A percentile compares a stretch with the other conserved stretches of the same genome.
Conservation (phyloP, 2,113 vertebrate species). For the Hyaena hyaena region DNA sequence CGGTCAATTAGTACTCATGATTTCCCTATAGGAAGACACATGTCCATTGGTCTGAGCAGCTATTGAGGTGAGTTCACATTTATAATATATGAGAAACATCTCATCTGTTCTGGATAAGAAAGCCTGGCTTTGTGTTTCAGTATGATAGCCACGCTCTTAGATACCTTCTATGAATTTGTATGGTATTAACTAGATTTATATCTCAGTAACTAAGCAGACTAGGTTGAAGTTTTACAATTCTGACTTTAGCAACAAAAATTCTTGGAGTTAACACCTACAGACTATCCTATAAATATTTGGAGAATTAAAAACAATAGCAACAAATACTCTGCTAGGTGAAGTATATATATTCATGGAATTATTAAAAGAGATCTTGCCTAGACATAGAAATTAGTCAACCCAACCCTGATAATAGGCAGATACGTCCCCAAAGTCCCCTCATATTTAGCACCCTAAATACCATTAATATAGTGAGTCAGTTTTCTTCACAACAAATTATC, state of each 20-base stretch:
- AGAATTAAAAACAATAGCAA: constrained; percentile 1
- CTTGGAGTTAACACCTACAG: not conserved
- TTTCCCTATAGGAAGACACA: not conserved
- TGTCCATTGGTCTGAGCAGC: not conserved
- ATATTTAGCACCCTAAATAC: not conserved
- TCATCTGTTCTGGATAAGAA: not conserved
- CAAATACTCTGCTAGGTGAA: not conserved
- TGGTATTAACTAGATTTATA: not conserved
- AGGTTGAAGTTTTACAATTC: not conserved
- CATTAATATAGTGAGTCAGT: not conserved
- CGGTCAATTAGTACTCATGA: not conserved
- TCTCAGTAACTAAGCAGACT: not conserved
- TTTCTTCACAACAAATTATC: not conserved
- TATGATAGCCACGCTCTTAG: not conserved
- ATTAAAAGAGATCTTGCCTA: not conserved
- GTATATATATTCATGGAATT: not conserved
- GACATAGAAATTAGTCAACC: not conserved
- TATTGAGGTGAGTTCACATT: not conserved
- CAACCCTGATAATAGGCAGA: not conserved
- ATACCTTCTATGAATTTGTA: not conserved
- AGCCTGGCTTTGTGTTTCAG: not conserved
- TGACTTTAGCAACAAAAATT: not conserved
- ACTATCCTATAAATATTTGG: not conserved
- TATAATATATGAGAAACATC: not conserved
- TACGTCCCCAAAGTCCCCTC: not conserved